A percentile compares a stretch with the other conserved stretches of the same genome.
Conservation (phyloP, 2,797 vertebrate genomes). For the Trachurus trachurus region DNA sequence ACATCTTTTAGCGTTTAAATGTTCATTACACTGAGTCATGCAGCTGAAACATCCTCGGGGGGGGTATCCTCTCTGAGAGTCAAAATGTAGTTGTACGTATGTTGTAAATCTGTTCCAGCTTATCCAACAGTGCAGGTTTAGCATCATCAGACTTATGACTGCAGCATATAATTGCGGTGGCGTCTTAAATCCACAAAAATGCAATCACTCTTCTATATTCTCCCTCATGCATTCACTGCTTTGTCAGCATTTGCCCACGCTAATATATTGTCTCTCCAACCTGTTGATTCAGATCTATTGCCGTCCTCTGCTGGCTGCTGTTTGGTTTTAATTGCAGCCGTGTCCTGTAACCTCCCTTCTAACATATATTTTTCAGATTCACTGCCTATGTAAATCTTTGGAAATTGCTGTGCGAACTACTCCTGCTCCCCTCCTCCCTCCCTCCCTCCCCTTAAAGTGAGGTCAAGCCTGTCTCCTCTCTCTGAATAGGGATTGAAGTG, state of each 20-base stretch:
- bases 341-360: slow-evolving; percentile 45
- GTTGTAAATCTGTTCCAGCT: not conserved
- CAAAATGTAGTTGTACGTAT: not conserved
- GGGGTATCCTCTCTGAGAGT: not conserved
- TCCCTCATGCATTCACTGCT: slow-evolving; percentile 2
- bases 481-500: slow-evolving; percentile 36
- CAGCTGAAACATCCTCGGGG: not conserved
- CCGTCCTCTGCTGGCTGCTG: slow-evolving; percentile 9
- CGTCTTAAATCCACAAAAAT: slow-evolving; percentile 15
- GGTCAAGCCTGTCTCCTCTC: not conserved
- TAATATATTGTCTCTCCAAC: slow-evolving; percentile 19
- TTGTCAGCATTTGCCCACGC: slow-evolving; percentile 22
- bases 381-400: slow-evolving; percentile 59
- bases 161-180: slow-evolving; percentile 5
- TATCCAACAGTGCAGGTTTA: not conserved
- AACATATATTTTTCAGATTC: slow-evolving; percentile 52
- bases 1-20: slow-evolving; percentile 18
- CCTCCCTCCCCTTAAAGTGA: not conserved
- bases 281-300: slow-evolving; percentile 51
- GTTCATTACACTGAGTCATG: not conserved
- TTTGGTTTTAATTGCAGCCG: slow-evolving; percentile 51
- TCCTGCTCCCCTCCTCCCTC: not conserved
- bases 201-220: slow-evolving; percentile 1
- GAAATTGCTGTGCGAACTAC: slow-evolving; percentile 38
- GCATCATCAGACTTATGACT: not conserved